A percentile compares a stretch with the other conserved stretches of the same genome.
Evolutionary conservation across 2,113 vertebrate species (phyloP).

Genomic region (Pycnonotus jocosus): DNA sequence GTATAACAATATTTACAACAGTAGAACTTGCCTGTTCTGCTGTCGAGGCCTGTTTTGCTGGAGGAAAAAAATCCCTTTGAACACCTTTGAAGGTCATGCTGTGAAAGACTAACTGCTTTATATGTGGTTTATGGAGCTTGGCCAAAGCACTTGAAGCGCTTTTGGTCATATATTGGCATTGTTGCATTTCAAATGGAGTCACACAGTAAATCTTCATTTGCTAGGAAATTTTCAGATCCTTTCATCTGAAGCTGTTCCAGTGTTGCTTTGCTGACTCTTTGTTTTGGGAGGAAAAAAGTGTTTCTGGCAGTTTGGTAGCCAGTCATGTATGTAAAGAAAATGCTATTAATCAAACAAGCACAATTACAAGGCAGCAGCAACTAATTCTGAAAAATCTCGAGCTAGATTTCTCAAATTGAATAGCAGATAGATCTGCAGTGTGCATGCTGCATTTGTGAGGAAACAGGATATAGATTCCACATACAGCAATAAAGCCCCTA

Average conservation of each 20-base stretch:
- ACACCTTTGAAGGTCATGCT: conserved; percentile 21
- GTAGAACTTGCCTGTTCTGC: conserved; percentile 4
- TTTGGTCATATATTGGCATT: background rate
- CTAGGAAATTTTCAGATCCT: background rate
- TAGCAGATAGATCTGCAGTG: background rate
- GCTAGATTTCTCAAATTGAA: background rate
- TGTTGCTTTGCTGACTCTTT: background rate
- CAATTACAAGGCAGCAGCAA: background rate
- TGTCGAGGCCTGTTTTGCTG: conserved; percentile 6
- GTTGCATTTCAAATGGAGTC: background rate
- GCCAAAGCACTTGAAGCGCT: background rate
- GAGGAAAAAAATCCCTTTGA: background rate
- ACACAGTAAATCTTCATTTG: background rate
- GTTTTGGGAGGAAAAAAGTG: background rate
- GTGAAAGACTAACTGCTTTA: background rate
- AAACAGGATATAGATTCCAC: background rate
- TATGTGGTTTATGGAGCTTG: conserved; percentile 18
- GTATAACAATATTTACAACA: background rate
- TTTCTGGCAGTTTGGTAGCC: background rate
- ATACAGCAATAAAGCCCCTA: background rate
- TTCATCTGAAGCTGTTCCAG: background rate
- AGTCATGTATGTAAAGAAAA: background rate
- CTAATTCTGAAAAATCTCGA: background rate
- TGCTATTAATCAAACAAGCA: background rate
- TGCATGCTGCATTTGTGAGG: background rate